Base-by-base conservation (phyloP, 2,888 invertebrate species). In the Pachymerium ferrugineum region DNA sequence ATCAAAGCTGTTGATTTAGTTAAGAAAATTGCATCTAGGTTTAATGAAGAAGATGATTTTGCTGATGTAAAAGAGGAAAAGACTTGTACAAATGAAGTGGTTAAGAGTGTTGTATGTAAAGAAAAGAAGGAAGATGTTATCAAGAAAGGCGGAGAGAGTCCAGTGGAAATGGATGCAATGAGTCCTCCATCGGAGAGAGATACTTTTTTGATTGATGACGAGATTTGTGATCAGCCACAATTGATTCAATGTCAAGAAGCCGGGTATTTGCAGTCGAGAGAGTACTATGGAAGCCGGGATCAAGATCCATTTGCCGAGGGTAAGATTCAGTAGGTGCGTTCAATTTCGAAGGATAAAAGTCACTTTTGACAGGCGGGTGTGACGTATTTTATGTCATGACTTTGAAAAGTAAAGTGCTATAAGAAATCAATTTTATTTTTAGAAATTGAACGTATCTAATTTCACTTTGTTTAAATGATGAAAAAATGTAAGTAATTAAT, bases 151-250 rank as follows among this genome's bases (percentile, higher is more conserved):
- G n/a, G n/a, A n/a, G n/a, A n/a, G n/a, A n/a, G n/a, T n/a, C 47
- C 47, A 8, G 19, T 16, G 3, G 47, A 47, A 47, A 47, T 47
- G 47, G 47, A 47, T 8, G 4, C 47, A 6, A 16, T 47, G 8
- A 75, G 75, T 33, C 75, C 75, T 22, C 75, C 75, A 10, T 75
- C 75, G 2, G 75, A 75, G 33, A 72, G 71, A 90, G 76, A 80
- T 70, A 92, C 92, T 81, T 92, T 89, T 83, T 87, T 94, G 76
- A 89, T 89, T 76, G 94, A 94, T 79, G 94, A 94, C 79, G 94
- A 94, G 83, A 94, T 94, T 76, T 92, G 92, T 54, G 94, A 94
- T 84, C 94, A 94, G 80, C 94, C 94, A 12, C 93, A 90, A 0
- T 81, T 94, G 1, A 74, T 75, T 47, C 70, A 68, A 6, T 75